Percentiles rank a stretch among this genome's conserved stretches.
phyloP scores from a whole-genome alignment of 2,113 vertebrate genomes.

The Oreotragus oreotragus region DNA sequence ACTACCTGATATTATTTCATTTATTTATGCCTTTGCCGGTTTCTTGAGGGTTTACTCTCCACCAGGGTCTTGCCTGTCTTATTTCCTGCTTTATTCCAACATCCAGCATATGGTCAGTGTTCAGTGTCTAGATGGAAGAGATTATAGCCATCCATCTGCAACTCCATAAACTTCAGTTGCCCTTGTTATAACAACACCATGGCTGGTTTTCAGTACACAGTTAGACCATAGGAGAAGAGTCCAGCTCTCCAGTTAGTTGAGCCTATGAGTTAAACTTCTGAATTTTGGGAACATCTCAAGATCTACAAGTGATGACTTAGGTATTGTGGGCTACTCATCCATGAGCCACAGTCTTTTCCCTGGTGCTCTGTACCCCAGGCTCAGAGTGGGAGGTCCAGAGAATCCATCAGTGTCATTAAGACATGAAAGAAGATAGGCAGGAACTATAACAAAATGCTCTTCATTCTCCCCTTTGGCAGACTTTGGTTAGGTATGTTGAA shows the following conservation, averaged over 20 bases:
- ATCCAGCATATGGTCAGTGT: not conserved
- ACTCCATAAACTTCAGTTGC: not conserved
- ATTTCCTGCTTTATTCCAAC: not conserved
- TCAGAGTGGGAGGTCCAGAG: not conserved
- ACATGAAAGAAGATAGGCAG: not conserved
- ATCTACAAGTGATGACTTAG: not conserved
- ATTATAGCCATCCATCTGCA: not conserved
- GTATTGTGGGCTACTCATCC: not conserved
- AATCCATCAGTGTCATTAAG: not conserved
- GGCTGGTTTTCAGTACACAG: not conserved
- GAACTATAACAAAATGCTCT: not conserved
- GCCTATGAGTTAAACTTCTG: not conserved
- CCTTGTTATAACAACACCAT: not conserved
- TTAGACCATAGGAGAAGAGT: not conserved
- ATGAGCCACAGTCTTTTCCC: not conserved
- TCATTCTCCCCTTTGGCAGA: not conserved
- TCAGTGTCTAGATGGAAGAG: not conserved
- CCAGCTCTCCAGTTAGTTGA: not conserved
- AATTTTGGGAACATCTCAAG: not conserved
- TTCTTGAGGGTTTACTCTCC: not conserved
- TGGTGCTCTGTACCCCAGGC: not conserved
- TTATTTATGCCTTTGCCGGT: not conserved
- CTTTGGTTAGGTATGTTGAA: not conserved
- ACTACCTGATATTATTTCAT: not conserved
- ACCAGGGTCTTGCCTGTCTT: not conserved